Evolutionary conservation across 2,797 vertebrate genomes (phyloP).

Genomic region (Halcyon chelicuti): DNA sequence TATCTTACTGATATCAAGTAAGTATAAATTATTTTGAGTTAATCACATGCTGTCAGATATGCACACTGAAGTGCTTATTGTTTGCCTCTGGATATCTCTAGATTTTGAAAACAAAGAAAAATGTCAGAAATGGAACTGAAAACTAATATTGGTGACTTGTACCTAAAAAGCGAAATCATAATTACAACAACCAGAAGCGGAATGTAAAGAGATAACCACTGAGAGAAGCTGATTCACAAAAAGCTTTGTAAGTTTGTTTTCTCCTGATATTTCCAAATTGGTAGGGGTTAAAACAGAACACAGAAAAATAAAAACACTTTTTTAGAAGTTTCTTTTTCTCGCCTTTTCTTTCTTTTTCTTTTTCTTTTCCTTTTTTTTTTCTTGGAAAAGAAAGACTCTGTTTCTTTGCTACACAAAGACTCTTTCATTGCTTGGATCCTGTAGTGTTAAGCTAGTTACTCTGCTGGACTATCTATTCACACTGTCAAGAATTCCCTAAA

Average conservation of each 20-base stretch:
- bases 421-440: background rate
- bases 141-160: background rate
- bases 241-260: background rate
- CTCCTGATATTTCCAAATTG: background rate
- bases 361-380: no score
- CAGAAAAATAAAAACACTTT: background rate
- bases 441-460: background rate
- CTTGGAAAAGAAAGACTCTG: background rate
- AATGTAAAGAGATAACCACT: background rate
- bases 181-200: background rate
- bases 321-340: background rate
- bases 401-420: background rate
- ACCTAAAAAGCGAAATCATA: background rate
- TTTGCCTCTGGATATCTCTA: background rate
- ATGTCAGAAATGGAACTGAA: background rate
- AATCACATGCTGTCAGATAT: background rate
- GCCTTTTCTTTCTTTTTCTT: background rate
- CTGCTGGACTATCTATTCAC: background rate
- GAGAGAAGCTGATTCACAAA: background rate
- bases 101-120: background rate
- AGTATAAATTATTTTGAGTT: background rate
- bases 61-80: background rate
- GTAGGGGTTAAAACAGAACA: background rate
- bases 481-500: background rate
- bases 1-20: background rate